These are phyloP conservation scores for Gadus chalcogrammus DNA, from an alignment of 2,113 vertebrate species.

Conservation along the genomic window DNA sequence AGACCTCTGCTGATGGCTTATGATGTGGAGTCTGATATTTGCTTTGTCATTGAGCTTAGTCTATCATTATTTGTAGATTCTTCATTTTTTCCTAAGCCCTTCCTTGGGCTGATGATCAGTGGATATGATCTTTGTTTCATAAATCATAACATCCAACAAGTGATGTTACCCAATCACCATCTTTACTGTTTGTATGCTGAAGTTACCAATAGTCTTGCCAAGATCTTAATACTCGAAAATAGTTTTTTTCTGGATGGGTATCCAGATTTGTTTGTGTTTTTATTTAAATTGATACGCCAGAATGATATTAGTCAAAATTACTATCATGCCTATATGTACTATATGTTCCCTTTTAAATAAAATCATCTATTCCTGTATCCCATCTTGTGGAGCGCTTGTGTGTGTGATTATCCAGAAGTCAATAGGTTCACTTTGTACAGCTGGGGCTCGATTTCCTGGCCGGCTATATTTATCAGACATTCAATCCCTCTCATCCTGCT, in stretches of 20 bases:
- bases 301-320: too few species aligned
- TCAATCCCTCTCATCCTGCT: slow-evolving; percentile 29
- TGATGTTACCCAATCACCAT: too few species aligned
- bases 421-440: slow-evolving; percentile 31
- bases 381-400: too few species aligned
- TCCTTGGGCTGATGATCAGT: too few species aligned
- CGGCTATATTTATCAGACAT: slow-evolving; percentile 36
- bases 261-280: too few species aligned
- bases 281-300: too few species aligned
- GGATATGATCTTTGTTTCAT: too few species aligned
- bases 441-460: slow-evolving; percentile 49
- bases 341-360: not conserved
- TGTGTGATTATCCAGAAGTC: slow-evolving; percentile 18
- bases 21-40: slow-evolving; percentile 50
- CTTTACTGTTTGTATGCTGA: too few species aligned
- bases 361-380: not conserved
- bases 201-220: too few species aligned
- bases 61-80: not conserved
- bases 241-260: too few species aligned
- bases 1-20: slow-evolving; percentile 35
- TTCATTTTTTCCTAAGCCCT: not conserved
- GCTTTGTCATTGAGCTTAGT: slow-evolving; percentile 20
- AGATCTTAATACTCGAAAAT: too few species aligned
- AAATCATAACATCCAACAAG: too few species aligned
- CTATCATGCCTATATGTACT: not conserved